Conservation (phyloP, 2,797 vertebrate genomes). For the Caiman crocodilus region DNA sequence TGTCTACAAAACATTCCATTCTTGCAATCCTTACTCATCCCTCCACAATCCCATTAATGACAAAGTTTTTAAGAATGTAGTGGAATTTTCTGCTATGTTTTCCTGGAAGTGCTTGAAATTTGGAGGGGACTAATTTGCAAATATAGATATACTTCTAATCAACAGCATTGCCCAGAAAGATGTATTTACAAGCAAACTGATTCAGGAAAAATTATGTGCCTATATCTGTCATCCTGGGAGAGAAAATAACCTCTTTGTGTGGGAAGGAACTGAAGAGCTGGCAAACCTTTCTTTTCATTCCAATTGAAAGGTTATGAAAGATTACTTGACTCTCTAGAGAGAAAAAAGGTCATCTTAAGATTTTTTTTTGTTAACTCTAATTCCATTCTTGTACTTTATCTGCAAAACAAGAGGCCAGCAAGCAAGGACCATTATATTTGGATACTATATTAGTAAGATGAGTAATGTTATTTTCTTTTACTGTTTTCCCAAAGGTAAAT, state of each 20-base stretch:
- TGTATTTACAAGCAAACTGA: background rate
- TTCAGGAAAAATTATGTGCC: background rate
- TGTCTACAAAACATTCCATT: background rate
- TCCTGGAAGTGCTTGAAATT: constrained; percentile 14
- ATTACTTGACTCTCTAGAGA: background rate
- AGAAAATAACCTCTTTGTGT: background rate
- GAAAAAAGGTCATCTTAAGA: background rate
- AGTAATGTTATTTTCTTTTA: background rate
- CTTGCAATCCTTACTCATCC: constrained; percentile 22
- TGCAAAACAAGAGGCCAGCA: background rate
- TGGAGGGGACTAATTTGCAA: constrained; percentile 37
- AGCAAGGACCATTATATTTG: background rate
- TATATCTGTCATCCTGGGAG: background rate
- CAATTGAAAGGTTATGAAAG: background rate
- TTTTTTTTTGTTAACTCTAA: fast-evolving
- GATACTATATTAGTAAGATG: background rate
- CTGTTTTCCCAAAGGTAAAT: background rate
- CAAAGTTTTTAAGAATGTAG: background rate
- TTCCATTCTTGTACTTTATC: background rate
- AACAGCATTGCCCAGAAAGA: background rate
- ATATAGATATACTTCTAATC: background rate
- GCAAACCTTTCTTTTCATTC: background rate
- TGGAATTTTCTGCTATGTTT: background rate
- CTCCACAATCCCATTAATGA: constrained; percentile 2
- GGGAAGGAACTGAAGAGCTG: background rate